A percentile compares a stretch with the other conserved stretches of the same genome.
These are phyloP conservation scores for Cremastinae sp. DNA, from an alignment of 2,888 invertebrate genomes.

Conservation along the genomic window DNA sequence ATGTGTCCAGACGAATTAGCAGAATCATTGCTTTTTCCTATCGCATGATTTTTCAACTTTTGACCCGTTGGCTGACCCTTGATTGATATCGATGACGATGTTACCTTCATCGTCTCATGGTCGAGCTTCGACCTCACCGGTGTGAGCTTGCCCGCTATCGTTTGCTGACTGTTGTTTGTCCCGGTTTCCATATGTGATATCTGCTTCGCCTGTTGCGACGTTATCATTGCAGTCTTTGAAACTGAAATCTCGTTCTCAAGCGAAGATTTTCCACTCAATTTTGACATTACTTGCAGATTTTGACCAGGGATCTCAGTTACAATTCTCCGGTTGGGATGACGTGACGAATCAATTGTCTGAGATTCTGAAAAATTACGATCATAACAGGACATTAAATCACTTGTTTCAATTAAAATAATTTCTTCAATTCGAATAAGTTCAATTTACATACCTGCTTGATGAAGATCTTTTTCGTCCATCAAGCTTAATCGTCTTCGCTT, in stretches of 20 bases:
- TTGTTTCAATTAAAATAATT: neutral
- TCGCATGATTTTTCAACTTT: slow-evolving; percentile 74
- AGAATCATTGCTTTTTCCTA: slow-evolving; percentile 66
- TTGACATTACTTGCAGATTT: slow-evolving; percentile 65
- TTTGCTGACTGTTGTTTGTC: slow-evolving; percentile 65
- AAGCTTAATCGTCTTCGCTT: slow-evolving; percentile 84
- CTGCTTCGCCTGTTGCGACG: slow-evolving; percentile 49
- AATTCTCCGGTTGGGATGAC: slow-evolving; percentile 71
- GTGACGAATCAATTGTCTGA: slow-evolving; percentile 75
- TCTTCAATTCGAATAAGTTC: slow-evolving; percentile 10
- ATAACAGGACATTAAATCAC: neutral
- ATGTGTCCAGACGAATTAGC: slow-evolving; percentile 58
- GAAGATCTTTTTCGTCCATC: slow-evolving; percentile 78
- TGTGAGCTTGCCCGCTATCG: slow-evolving; percentile 63
- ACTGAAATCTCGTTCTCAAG: slow-evolving; percentile 70
- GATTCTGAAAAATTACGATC: slow-evolving; percentile 74
- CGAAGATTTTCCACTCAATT: slow-evolving; percentile 66
- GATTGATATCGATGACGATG: slow-evolving; percentile 58
- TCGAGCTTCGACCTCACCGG: slow-evolving; percentile 68
- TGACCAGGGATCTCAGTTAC: slow-evolving; percentile 64
- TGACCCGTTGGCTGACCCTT: slow-evolving; percentile 69
- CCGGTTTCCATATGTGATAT: slow-evolving; percentile 50
- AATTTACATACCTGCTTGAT: slow-evolving; percentile 72
- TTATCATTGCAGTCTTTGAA: slow-evolving; percentile 51
- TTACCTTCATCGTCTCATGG: slow-evolving; percentile 62